Percentiles rank a stretch among this genome's conserved stretches.
These are phyloP conservation scores for Aurelia sp. DNA, from an alignment of 30 jellyfish, hydroid and myxozoan species.

Conservation along the genomic window DNA sequence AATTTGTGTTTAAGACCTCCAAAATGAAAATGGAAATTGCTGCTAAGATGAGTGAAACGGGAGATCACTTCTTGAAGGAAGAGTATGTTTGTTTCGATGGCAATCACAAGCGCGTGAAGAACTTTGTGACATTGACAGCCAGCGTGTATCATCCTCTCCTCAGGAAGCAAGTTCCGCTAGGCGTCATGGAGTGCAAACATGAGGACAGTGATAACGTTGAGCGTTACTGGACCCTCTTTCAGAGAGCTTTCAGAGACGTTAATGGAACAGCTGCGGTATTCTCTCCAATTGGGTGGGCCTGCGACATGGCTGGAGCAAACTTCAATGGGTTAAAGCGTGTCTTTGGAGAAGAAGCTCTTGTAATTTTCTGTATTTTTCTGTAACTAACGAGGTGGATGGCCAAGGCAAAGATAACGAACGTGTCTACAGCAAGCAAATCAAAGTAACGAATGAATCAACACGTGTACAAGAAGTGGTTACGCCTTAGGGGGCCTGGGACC, in stretches of 20 bases:
- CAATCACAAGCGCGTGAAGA: not conserved
- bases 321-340: not conserved
- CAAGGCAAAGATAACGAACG: no score
- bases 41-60: not conserved
- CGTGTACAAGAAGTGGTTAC: no score
- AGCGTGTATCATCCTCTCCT: conserved; percentile 11
- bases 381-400: no score
- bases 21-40: not conserved
- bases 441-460: no score
- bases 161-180: not conserved
- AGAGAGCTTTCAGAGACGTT: not conserved
- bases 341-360: conserved; percentile 9
- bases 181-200: not conserved
- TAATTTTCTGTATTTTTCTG: no score
- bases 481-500: no score
- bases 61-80: conserved; percentile 7
- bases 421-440: no score
- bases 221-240: conserved; percentile 1
- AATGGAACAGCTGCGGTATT: not conserved
- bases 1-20: not conserved
- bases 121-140: conserved; percentile 3
- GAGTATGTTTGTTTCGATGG: not conserved
- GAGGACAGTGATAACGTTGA: not conserved
- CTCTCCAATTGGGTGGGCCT: not conserved
- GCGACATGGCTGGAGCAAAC: conserved; percentile 16